Percentiles rank a stretch among this genome's conserved stretches.
Evolutionary conservation across 2,888 invertebrate species (phyloP).

Genomic region (Lasioglossum pauxillum): DNA sequence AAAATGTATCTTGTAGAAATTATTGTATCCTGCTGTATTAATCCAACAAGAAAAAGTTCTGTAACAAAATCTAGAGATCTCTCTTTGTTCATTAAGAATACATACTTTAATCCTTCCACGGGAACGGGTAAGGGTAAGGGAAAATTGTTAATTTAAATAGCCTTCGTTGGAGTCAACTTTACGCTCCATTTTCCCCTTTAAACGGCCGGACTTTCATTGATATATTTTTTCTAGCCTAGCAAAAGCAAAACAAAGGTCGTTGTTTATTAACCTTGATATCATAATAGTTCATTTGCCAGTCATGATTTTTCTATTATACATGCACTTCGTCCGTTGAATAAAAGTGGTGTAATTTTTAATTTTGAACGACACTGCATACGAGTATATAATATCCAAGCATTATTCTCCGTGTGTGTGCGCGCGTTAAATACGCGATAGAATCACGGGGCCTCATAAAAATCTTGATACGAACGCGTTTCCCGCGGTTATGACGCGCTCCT

Average conservation of each 20-base stretch:
- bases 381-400: not conserved
- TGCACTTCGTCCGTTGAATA: not conserved
- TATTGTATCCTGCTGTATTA: too few relatives aligned
- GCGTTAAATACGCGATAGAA: slow-evolving; percentile 1
- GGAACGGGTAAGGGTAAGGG: not conserved
- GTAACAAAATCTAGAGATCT: not conserved
- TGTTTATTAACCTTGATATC: slow-evolving; percentile 4
- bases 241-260: not conserved
- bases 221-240: not conserved
- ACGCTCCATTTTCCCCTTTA: not conserved
- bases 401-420: not conserved
- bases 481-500: slow-evolving; percentile 24
- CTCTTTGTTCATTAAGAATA: not conserved
- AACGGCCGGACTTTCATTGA: not conserved
- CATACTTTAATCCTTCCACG: not conserved
- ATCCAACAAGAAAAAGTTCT: too few relatives aligned
- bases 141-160: not conserved
- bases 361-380: not conserved
- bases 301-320: not conserved
- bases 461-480: slow-evolving; percentile 19
- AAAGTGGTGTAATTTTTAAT: not conserved
- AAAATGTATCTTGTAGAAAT: too few relatives aligned
- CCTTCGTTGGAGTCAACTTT: not conserved
- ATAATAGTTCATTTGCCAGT: not conserved
- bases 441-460: slow-evolving; percentile 22